A percentile compares a stretch with the other conserved stretches of the same genome.
Evolutionary conservation across 2,113 vertebrate species (phyloP).

Genomic region (Nesoenas mayeri): DNA sequence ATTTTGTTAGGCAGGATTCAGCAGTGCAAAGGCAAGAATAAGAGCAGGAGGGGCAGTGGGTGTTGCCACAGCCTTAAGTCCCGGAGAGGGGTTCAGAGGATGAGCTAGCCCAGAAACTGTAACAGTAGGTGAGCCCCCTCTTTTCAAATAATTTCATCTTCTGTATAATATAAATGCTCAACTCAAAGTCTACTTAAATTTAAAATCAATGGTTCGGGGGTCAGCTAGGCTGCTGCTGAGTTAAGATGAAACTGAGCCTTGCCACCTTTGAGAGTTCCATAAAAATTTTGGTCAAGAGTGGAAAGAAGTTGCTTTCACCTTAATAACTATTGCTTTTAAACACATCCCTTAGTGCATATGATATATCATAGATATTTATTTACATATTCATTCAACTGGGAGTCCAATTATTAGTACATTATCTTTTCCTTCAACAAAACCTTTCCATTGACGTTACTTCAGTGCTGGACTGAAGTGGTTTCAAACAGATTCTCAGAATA

Average conservation of each 20-base stretch:
- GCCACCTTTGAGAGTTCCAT: not conserved
- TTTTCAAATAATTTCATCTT: not conserved
- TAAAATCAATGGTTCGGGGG: not conserved
- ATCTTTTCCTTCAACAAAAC: not conserved
- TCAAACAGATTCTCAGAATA: constrained; percentile 1
- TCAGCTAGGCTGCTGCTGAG: not conserved
- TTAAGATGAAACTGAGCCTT: constrained; percentile 34
- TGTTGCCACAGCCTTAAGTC: not conserved
- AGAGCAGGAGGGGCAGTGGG: not conserved
- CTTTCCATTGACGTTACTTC: not conserved
- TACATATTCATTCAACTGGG: not conserved
- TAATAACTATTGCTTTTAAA: constrained; percentile 11
- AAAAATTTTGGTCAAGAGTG: constrained; percentile 25
- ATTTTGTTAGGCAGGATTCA: not conserved
- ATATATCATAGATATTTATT: not conserved
- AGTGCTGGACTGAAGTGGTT: not conserved
- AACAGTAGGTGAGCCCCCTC: not conserved
- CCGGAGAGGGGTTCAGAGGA: not conserved
- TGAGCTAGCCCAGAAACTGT: not conserved
- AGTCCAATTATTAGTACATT: not conserved
- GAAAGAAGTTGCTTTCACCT: not conserved
- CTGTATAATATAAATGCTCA: not conserved
- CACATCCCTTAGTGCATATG: not conserved
- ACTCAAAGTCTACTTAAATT: not conserved
- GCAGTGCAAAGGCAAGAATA: not conserved